A percentile compares a stretch with the other conserved stretches of the same genome.
Conservation (phyloP, 1,140 invertebrate genomes). For the Monochamus saltuarius region DNA sequence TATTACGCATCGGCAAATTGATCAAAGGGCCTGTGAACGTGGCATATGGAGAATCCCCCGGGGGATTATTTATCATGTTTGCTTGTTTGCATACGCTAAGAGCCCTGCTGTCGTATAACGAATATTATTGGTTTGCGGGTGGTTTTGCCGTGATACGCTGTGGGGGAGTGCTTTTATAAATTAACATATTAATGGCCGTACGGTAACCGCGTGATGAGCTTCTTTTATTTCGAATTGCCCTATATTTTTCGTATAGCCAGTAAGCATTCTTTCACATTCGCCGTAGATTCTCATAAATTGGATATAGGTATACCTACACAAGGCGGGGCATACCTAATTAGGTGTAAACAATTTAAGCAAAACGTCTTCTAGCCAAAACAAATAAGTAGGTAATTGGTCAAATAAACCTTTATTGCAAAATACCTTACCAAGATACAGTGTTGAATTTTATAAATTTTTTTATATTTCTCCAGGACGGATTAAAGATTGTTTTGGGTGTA, state of each 20-base stretch:
- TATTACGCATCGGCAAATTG: slow-evolving; percentile 14
- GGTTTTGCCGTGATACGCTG: background rate
- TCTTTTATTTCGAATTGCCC: background rate
- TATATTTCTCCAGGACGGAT: too few species aligned
- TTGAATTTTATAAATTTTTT: too few species aligned
- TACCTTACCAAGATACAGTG: too few species aligned
- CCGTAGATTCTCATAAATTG: too few species aligned
- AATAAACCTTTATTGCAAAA: too few species aligned
- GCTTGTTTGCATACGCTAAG: slow-evolving; percentile 15
- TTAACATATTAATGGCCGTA: background rate
- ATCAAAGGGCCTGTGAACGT: slow-evolving; percentile 16
- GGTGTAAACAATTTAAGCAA: too few species aligned
- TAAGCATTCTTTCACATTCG: background rate
- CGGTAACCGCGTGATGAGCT: background rate
- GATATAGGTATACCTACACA: too few species aligned
- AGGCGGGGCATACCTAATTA: too few species aligned
- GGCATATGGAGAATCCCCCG: slow-evolving; percentile 20
- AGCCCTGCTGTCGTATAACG: background rate
- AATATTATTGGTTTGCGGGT: slow-evolving; percentile 1
- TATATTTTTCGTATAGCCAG: background rate
- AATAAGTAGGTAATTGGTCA: too few species aligned
- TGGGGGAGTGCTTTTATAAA: background rate
- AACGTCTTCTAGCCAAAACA: too few species aligned
- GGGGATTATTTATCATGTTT: slow-evolving; percentile 10
- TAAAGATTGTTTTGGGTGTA: too few species aligned